Percentiles rank a stretch among this genome's conserved stretches.
phyloP scores from a whole-genome alignment of 1,140 invertebrate species.

The Plectus sambesii region DNA sequence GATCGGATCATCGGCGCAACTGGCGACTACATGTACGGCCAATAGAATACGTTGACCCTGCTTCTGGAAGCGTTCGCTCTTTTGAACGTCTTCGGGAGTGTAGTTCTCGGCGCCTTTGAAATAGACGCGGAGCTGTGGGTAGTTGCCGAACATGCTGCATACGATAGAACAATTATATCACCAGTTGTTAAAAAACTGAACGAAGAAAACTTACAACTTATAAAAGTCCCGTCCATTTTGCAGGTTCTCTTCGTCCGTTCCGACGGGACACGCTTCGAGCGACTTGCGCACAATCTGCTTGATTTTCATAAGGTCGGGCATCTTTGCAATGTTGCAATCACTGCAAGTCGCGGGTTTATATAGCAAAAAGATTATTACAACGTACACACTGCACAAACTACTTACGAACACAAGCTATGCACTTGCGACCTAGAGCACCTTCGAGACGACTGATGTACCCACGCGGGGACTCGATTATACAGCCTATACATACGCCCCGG shows the following conservation, averaged over 20 bases:
- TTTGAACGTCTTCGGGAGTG: conserved; percentile 37
- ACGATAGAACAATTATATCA: not conserved
- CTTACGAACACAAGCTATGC: too few species aligned
- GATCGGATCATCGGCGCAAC: conserved; percentile 24
- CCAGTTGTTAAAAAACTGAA: conserved; percentile 3
- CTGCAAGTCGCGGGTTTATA: too few species aligned
- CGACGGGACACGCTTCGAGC: conserved; percentile 16
- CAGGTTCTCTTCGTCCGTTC: conserved; percentile 21
- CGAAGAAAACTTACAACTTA: conserved; percentile 28
- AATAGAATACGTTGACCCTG: conserved; percentile 38
- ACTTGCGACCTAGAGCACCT: too few species aligned
- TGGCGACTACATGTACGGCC: conserved; percentile 28
- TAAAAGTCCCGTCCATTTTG: conserved; percentile 34
- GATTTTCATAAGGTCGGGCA: too few species aligned
- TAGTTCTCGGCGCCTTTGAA: conserved; percentile 38
- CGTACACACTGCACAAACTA: too few species aligned
- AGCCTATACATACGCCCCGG: too few species aligned
- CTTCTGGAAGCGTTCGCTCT: conserved; percentile 36
- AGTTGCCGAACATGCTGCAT: conserved; percentile 35
- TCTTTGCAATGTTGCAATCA: too few species aligned
- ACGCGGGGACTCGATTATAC: too few species aligned
- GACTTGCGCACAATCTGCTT: conserved; percentile 24
- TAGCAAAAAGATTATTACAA: too few species aligned
- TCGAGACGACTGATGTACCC: too few species aligned
- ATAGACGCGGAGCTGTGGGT: conserved; percentile 33